Percentiles rank a stretch among this genome's conserved stretches.
Evolutionary conservation across 2,888 invertebrate genomes (phyloP).

Genomic region (Nasonovia ribisnigri): DNA sequence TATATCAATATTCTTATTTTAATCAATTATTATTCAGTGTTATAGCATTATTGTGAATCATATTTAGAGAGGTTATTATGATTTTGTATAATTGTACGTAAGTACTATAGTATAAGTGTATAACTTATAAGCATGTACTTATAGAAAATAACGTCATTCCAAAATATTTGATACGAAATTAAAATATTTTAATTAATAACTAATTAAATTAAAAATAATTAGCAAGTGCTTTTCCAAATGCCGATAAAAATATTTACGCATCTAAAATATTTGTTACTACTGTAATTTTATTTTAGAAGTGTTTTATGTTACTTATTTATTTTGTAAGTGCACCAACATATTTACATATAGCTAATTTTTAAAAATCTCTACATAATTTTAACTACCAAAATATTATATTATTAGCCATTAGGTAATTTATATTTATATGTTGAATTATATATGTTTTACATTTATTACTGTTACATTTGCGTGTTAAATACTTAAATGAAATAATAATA

Average conservation of each 20-base stretch:
- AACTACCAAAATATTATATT: not conserved
- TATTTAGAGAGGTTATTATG: not conserved
- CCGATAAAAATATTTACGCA: not conserved
- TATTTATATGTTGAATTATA: not conserved
- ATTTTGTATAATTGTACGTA: too few relatives aligned
- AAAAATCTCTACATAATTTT: not conserved
- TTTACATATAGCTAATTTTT: not conserved
- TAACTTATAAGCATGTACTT: not conserved
- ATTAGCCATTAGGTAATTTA: not conserved
- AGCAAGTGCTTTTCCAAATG: not conserved
- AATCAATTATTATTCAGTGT: not conserved
- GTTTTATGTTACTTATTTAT: not conserved
- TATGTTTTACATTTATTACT: not conserved
- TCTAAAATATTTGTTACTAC: not conserved
- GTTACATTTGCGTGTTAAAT: not conserved
- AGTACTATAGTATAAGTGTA: not conserved
- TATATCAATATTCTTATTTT: not conserved
- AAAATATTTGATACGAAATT: not conserved
- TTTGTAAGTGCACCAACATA: not conserved
- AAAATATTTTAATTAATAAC: not conserved
- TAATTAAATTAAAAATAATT: not conserved
- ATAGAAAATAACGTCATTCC: not conserved
- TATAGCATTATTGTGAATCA: not conserved
- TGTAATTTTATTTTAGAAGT: not conserved
- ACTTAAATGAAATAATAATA: not conserved